A percentile compares a stretch with the other conserved stretches of the same genome.
phyloP scores from a whole-genome alignment of 2,113 vertebrate genomes.

The Xiphophorus hellerii region DNA sequence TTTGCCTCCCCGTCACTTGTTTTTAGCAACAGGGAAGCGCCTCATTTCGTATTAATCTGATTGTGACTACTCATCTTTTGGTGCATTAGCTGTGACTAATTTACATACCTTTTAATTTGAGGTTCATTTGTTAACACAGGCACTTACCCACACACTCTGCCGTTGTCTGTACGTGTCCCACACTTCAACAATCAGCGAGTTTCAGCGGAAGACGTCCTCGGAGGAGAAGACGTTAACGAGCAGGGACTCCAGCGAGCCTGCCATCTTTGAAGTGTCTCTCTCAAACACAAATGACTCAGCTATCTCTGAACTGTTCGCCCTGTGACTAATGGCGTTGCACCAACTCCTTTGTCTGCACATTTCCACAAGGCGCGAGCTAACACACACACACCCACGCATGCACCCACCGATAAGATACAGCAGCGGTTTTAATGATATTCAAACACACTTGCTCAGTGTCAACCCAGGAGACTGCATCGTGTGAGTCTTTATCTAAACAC shows the following conservation, averaged over 20 bases:
- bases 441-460: background rate
- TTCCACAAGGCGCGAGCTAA: constrained; percentile 10
- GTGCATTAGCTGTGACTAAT: background rate
- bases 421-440: constrained; percentile 4
- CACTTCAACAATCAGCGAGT: constrained; percentile 54
- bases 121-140: background rate
- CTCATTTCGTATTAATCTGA: background rate
- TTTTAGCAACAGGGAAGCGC: background rate
- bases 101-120: constrained; percentile 11
- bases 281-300: constrained; percentile 56
- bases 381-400: background rate
- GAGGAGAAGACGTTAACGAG: constrained; percentile 60
- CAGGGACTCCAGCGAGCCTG: constrained; percentile 37
- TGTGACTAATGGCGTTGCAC: constrained; percentile 64
- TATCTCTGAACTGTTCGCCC: constrained; percentile 57
- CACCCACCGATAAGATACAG: background rate
- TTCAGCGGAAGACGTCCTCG: constrained; percentile 48
- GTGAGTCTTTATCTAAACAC: background rate
- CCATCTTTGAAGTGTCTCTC: constrained; percentile 61
- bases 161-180: constrained; percentile 12
- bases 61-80: background rate
- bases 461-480: constrained; percentile 2
- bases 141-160: background rate
- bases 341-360: constrained; percentile 56
- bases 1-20: background rate